Conservation (phyloP, 2,797 vertebrate species). For the Tapera naevia region DNA sequence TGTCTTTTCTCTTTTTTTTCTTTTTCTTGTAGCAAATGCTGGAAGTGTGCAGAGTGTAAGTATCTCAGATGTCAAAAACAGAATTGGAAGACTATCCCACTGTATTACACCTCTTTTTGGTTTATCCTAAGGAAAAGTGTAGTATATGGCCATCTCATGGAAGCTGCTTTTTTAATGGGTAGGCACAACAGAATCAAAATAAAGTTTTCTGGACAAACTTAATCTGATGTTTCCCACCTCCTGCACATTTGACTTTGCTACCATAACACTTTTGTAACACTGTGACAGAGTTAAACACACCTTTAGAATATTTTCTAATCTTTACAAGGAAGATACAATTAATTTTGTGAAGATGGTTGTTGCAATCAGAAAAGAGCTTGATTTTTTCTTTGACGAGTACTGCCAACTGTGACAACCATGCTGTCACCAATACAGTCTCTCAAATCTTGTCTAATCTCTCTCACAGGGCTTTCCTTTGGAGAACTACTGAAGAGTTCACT, state of each 20-base stretch:
- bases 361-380: not conserved
- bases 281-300: not conserved
- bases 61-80: not conserved
- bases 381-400: not conserved
- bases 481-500: not conserved
- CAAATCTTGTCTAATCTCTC: not conserved
- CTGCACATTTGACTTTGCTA: not conserved
- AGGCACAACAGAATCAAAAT: not conserved
- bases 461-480: not conserved
- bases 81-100: not conserved
- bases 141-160: not conserved
- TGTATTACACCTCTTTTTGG: not conserved
- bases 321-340: not conserved
- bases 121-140: not conserved
- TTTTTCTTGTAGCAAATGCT: not conserved
- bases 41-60: not conserved
- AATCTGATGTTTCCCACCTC: not conserved
- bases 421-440: not conserved
- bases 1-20: not conserved
- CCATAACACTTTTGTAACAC: not conserved
- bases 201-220: not conserved
- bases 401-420: fast-evolving
- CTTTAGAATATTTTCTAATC: not conserved
- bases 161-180: not conserved
- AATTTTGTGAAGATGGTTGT: not conserved